A percentile compares a stretch with the other conserved stretches of the same genome.
phyloP scores from a whole-genome alignment of 2,113 vertebrate species.

The Alexandromys fortis region DNA sequence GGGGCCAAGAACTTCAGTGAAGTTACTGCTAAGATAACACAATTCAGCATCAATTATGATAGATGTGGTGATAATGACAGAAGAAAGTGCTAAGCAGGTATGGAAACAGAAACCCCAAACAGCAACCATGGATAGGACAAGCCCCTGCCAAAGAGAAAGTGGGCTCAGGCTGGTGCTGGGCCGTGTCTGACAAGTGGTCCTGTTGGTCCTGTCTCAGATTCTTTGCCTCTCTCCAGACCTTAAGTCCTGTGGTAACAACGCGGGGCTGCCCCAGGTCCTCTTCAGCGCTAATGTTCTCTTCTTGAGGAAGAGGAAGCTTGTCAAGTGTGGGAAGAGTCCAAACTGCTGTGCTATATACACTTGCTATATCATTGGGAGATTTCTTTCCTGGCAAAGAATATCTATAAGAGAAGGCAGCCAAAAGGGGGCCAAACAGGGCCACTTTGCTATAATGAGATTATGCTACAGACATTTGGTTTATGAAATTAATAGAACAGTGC shows the following conservation, averaged over 20 bases:
- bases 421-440: conserved; percentile 28
- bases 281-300: not conserved
- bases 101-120: not conserved
- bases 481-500: conserved; percentile 69
- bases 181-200: not conserved
- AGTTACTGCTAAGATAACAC: conserved; percentile 58
- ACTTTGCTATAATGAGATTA: conserved; percentile 73
- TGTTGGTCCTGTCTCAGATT: not conserved
- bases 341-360: not conserved
- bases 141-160: not conserved
- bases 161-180: accelerated
- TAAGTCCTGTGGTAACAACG: not conserved
- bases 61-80: conserved; percentile 2
- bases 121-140: not conserved
- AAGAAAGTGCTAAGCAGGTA: not conserved
- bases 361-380: conserved; percentile 43
- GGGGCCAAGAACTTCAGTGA: conserved; percentile 25
- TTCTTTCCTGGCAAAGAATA: conserved; percentile 56
- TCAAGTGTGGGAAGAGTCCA: not conserved
- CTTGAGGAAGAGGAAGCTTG: not conserved
- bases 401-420: conserved; percentile 47
- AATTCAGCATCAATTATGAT: conserved; percentile 60
- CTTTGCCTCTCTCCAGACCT: not conserved
- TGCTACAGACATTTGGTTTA: conserved; percentile 66
- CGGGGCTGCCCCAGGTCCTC: not conserved